These are phyloP conservation scores for Ciconia maguari DNA, from an alignment of 2,113 vertebrate genomes.

Conservation along the genomic window DNA sequence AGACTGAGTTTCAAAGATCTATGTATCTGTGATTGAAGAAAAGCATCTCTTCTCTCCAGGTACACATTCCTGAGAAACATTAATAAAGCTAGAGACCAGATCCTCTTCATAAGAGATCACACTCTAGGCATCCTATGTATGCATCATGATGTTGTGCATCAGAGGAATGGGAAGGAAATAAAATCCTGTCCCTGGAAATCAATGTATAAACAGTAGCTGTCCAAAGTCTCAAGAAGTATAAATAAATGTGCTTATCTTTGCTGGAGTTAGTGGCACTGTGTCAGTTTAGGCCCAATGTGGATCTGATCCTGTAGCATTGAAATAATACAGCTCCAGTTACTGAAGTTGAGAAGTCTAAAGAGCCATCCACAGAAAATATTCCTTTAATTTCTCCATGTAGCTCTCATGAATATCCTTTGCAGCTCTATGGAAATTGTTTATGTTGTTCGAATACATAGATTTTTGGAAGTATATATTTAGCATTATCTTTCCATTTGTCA, in stretches of 20 bases:
- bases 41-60: conserved; percentile 51
- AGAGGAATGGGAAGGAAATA: background rate
- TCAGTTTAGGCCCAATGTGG: background rate
- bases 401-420: background rate
- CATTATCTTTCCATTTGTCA: background rate
- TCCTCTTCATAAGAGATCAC: conserved; percentile 44
- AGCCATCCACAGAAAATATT: background rate
- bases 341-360: background rate
- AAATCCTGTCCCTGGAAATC: background rate
- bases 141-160: background rate
- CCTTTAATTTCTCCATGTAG: background rate
- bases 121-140: background rate
- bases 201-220: background rate
- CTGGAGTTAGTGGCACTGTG: background rate
- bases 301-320: background rate
- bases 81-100: conserved; percentile 61
- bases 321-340: background rate
- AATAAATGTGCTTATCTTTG: background rate
- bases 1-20: conserved; percentile 63
- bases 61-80: conserved; percentile 62
- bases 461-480: background rate
- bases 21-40: conserved; percentile 57
- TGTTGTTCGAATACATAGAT: background rate
- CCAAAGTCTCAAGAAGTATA: background rate
- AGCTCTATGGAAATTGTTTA: background rate